A percentile compares a stretch with the other conserved stretches of the same genome.
phyloP scores from a whole-genome alignment of 2,113 vertebrate genomes.

The Panthera uncia region DNA sequence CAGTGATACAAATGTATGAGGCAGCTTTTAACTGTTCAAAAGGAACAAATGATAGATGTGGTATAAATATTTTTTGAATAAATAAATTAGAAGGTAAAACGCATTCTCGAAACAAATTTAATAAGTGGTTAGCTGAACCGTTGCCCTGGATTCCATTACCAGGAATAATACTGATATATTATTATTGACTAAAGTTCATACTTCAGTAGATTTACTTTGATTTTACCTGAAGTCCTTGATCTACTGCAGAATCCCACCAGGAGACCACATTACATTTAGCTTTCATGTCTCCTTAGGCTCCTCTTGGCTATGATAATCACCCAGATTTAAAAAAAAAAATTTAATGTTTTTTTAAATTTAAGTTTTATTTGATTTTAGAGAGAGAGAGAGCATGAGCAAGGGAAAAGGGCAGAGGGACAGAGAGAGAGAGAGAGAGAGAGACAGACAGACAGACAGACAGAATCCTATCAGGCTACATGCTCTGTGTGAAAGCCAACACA shows the following conservation, averaged over 20 bases:
- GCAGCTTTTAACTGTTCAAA: conserved; percentile 11
- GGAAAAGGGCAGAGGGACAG: no score
- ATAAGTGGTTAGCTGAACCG: neutral
- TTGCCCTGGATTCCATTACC: neutral
- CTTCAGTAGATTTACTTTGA: neutral
- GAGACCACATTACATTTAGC: neutral
- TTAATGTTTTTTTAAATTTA: no score
- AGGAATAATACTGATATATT: neutral
- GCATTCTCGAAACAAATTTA: conserved; percentile 30
- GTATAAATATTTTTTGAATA: conserved; percentile 47
- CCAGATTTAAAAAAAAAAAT: no score
- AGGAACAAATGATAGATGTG: neutral
- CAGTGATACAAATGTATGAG: conserved; percentile 26
- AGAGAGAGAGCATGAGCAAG: no score
- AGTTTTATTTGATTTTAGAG: no score
- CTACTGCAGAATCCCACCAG: neutral
- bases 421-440: no score
- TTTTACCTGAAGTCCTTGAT: no score
- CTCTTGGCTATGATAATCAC: neutral
- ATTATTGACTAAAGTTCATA: neutral
- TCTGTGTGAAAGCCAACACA: no score
- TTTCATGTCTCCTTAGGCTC: neutral
- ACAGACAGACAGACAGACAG: no score
- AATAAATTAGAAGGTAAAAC: conserved; percentile 45
- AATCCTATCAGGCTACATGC: no score